These are phyloP conservation scores for Leptothorax acervorum DNA, from an alignment of 2,888 invertebrate species.

Conservation along the genomic window DNA sequence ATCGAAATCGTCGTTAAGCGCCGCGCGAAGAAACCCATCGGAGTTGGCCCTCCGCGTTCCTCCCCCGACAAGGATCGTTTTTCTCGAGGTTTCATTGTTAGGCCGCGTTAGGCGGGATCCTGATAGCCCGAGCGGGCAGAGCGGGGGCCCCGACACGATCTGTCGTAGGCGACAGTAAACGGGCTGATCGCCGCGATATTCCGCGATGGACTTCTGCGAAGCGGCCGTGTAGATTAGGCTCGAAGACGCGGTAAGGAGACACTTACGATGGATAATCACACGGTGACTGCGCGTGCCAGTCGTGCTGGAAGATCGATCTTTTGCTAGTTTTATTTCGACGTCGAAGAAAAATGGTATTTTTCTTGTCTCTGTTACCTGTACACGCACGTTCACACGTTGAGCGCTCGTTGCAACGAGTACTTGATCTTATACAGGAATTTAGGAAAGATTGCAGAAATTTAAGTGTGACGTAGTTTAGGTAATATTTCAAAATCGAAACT, in stretches of 20 bases:
- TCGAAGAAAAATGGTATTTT: neutral
- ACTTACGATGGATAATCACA: slow-evolving; percentile 42
- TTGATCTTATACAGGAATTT: slow-evolving; percentile 4
- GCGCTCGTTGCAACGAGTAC: neutral
- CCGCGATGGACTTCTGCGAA: slow-evolving; percentile 52
- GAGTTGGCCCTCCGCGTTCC: slow-evolving; percentile 68
- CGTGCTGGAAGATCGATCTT: slow-evolving; percentile 14
- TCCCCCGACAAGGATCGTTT: slow-evolving; percentile 68
- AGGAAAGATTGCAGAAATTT: neutral
- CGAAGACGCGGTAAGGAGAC: slow-evolving; percentile 39
- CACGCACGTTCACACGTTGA: neutral
- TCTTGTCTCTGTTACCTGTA: neutral
- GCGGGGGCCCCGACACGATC: slow-evolving; percentile 32
- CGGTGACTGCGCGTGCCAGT: slow-evolving; percentile 18
- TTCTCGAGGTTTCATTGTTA: slow-evolving; percentile 74
- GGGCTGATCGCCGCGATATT: slow-evolving; percentile 57
- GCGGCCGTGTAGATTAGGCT: slow-evolving; percentile 55
- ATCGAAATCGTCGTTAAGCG: slow-evolving; percentile 85
- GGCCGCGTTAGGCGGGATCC: slow-evolving; percentile 54
- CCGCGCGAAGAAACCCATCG: slow-evolving; percentile 81
- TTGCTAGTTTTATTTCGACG: neutral
- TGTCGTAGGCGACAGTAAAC: slow-evolving; percentile 63
- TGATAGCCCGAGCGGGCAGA: slow-evolving; percentile 33
- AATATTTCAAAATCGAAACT: neutral
- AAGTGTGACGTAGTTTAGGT: neutral